phyloP scores from a whole-genome alignment of 2,113 vertebrate genomes.

The Cinclus cinclus region DNA sequence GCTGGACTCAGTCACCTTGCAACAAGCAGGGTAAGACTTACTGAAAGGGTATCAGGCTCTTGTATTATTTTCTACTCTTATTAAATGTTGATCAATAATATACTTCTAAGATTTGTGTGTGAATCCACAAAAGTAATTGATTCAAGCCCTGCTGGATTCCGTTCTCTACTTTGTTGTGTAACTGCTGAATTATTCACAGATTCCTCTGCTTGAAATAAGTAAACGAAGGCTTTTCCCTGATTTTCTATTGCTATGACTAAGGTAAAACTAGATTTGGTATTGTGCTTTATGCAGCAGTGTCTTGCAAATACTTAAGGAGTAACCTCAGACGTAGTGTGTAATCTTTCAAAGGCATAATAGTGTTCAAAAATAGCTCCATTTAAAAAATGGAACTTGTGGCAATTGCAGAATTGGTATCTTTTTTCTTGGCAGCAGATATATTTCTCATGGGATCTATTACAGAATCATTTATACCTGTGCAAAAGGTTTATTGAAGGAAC shows the following conservation, averaged over 20 bases:
- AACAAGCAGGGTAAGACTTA: conserved; percentile 76
- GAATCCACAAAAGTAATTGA: not conserved
- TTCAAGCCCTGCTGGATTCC: not conserved
- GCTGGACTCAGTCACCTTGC: conserved; percentile 77
- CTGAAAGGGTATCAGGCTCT: not conserved
- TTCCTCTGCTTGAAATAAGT: not conserved
- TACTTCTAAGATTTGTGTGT: not conserved
- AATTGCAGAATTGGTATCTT: not conserved
- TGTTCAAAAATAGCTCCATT: not conserved
- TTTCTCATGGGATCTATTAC: not conserved
- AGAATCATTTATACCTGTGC: not conserved
- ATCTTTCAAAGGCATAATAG: not conserved
- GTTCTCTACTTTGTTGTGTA: not conserved
- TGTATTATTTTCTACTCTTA: not conserved
- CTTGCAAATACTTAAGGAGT: not conserved
- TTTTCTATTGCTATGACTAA: not conserved
- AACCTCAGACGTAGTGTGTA: not conserved
- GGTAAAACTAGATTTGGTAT: not conserved
- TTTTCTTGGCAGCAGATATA: not conserved
- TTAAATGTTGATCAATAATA: not conserved
- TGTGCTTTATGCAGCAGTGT: not conserved
- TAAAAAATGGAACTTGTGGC: not conserved
- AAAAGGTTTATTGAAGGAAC: not conserved
- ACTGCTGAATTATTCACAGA: not conserved
- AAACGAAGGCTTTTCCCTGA: not conserved